phyloP scores from a whole-genome alignment of 1,140 invertebrate species.

The Megalonaias nervosa region DNA sequence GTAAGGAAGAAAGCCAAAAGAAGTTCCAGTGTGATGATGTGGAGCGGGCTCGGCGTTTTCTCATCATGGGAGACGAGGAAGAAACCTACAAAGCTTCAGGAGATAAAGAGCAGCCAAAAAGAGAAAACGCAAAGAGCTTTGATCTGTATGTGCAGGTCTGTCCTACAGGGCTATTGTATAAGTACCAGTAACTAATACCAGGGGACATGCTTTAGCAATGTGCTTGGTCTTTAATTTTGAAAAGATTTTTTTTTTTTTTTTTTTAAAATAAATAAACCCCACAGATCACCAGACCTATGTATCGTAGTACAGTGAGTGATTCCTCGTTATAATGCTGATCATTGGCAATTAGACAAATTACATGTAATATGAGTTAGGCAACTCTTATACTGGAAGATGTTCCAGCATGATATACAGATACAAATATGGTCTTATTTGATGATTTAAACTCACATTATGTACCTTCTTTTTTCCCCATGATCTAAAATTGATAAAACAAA shows the following conservation, averaged over 20 bases:
- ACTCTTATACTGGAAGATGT: no score
- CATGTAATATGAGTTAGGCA: no score
- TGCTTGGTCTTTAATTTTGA: neutral
- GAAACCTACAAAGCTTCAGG: conserved; percentile 23
- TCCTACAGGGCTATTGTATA: neutral
- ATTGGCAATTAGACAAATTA: no score
- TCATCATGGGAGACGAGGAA: conserved; percentile 24
- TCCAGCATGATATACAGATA: no score
- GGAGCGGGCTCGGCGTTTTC: conserved; percentile 7
- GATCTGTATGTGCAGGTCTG: conserved; percentile 8
- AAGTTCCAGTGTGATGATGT: conserved; percentile 6
- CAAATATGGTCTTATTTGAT: no score
- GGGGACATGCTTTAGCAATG: neutral
- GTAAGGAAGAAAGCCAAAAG: neutral
- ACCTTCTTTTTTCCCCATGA: no score
- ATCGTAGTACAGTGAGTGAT: neutral
- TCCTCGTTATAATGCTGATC: neutral
- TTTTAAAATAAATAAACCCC: neutral
- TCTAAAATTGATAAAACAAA: no score
- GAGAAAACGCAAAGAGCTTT: conserved; percentile 14
- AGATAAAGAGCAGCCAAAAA: conserved; percentile 7
- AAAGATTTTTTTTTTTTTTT: no score
- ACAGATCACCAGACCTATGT: neutral
- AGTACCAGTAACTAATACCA: neutral
- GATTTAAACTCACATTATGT: no score